Conservation (phyloP, 2,797 vertebrate genomes). For the Silurus aristotelis region DNA sequence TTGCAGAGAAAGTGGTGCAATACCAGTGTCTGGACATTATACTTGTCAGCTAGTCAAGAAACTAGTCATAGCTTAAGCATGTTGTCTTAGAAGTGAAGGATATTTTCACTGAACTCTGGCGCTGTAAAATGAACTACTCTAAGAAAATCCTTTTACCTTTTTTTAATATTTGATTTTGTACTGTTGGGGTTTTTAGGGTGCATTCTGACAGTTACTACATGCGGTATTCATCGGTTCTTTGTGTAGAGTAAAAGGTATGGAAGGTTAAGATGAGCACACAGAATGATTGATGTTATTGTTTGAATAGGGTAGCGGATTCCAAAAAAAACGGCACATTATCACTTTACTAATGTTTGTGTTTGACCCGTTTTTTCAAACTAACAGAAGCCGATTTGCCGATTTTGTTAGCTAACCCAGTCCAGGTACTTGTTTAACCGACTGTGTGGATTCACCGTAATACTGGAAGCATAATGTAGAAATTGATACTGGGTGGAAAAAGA, state of each 20-base stretch:
- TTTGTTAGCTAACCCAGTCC: background rate
- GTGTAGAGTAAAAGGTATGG: background rate
- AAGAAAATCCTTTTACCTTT: background rate
- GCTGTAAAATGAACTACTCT: background rate
- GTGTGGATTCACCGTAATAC: background rate
- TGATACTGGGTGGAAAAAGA: background rate
- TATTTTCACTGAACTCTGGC: background rate
- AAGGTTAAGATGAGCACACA: background rate
- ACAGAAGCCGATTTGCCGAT: background rate
- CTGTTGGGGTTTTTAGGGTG: background rate
- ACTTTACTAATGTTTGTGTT: constrained; percentile 69
- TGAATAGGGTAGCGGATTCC: constrained; percentile 59
- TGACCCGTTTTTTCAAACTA: constrained; percentile 27
- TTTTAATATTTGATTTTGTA: background rate
- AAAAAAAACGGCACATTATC: constrained; percentile 67
- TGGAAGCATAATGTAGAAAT: background rate
- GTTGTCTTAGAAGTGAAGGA: background rate
- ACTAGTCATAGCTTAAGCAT: background rate
- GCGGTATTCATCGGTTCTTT: constrained; percentile 25
- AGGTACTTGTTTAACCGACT: background rate
- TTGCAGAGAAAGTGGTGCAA: constrained; percentile 25
- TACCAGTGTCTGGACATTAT: background rate
- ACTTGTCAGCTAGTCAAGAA: background rate
- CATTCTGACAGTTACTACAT: background rate
- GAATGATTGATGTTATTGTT: constrained; percentile 22